A percentile compares a stretch with the other conserved stretches of the same genome.
phyloP scores from a whole-genome alignment of 1,140 invertebrate species.

The Ylistrum balloti region DNA sequence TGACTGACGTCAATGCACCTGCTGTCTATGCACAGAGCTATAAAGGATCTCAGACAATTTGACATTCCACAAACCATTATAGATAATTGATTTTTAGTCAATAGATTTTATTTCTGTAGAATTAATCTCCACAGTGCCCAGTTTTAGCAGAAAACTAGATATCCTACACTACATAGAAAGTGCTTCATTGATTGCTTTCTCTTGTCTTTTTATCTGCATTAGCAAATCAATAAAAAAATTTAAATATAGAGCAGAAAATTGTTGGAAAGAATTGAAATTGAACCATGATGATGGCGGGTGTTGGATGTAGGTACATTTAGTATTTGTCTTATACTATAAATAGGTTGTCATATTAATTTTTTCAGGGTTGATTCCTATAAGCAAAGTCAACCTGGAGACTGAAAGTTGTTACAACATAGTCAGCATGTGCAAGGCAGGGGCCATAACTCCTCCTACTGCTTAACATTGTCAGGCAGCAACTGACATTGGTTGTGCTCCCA shows the following conservation, averaged over 20 bases:
- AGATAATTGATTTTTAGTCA: neutral
- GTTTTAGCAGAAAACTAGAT: neutral
- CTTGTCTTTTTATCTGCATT: neutral
- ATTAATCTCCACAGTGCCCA: neutral
- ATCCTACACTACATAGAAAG: too few species aligned
- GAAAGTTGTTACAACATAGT: too few species aligned
- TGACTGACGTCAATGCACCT: neutral
- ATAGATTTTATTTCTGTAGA: constrained; percentile 4
- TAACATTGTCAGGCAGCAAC: neutral
- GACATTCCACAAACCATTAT: neutral
- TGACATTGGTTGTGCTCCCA: neutral
- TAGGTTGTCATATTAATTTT: too few species aligned
- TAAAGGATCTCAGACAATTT: neutral
- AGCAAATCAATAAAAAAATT: neutral
- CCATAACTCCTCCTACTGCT: neutral
- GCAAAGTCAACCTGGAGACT: too few species aligned
- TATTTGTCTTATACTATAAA: too few species aligned
- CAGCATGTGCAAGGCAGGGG: too few species aligned
- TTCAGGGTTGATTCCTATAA: too few species aligned
- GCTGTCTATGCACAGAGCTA: neutral
- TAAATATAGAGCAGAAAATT: neutral
- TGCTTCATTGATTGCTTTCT: neutral
- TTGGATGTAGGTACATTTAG: too few species aligned
- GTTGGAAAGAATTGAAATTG: too few species aligned
- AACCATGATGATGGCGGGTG: too few species aligned